Conservation (phyloP, 2,888 invertebrate species). For the Alloscopus bannaensis region DNA sequence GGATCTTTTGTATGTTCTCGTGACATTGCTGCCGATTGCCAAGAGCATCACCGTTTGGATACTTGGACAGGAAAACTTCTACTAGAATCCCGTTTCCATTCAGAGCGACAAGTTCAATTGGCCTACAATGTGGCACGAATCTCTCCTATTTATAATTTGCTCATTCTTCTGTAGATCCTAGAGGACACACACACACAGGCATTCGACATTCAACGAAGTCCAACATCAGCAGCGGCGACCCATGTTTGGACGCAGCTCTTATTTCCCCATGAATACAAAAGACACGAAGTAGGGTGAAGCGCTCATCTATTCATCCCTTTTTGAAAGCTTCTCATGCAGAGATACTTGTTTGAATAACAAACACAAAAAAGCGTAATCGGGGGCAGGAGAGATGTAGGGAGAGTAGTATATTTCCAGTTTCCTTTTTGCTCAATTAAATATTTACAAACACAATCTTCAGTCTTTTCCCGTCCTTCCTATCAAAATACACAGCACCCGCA, state of each 20-base stretch:
- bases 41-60: constrained; percentile 8
- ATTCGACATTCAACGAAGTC: too few relatives aligned
- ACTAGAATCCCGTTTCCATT: constrained; percentile 5
- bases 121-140: neutral
- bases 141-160: neutral
- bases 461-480: constrained; percentile 8
- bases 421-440: constrained; percentile 52
- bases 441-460: constrained; percentile 54
- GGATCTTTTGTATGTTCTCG: constrained; percentile 31
- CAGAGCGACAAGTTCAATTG: constrained; percentile 17
- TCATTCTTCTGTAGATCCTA: too few relatives aligned
- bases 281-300: constrained; percentile 1
- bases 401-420: constrained; percentile 38
- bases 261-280: constrained; percentile 23
- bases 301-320: constrained; percentile 38
- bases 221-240: too few relatives aligned
- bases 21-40: constrained; percentile 21
- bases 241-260: neutral
- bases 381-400: constrained; percentile 16
- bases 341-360: constrained; percentile 40
- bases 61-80: neutral
- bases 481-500: constrained; percentile 10
- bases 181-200: too few relatives aligned
- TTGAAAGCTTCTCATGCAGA: too few relatives aligned
- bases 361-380: constrained; percentile 21